These are phyloP conservation scores for Drosophila atripex DNA, from an alignment of 2,888 invertebrate species.

Conservation along the genomic window DNA sequence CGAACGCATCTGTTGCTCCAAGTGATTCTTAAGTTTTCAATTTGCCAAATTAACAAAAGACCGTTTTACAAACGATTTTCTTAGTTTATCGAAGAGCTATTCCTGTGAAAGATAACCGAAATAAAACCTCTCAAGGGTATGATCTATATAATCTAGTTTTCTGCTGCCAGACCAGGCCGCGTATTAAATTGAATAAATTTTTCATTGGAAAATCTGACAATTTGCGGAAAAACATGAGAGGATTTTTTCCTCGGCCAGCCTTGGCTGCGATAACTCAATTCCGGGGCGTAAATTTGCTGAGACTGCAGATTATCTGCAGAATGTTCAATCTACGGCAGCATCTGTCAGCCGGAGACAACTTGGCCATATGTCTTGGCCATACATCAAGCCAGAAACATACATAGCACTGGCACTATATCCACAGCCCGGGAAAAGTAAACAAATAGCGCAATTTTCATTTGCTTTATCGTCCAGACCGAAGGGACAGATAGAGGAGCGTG, in stretches of 20 bases:
- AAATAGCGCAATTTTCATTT: slow-evolving; percentile 62
- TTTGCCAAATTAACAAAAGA: slow-evolving; percentile 23
- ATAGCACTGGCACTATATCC: slow-evolving; percentile 4
- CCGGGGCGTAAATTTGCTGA: slow-evolving; percentile 33
- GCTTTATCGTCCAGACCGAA: slow-evolving; percentile 34
- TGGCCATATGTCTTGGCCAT: slow-evolving; percentile 57
- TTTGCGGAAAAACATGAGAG: slow-evolving; percentile 9
- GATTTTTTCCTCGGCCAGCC: slow-evolving; percentile 3
- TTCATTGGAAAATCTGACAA: not conserved
- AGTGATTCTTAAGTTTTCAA: slow-evolving; percentile 32
- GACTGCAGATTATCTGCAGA: slow-evolving; percentile 58
- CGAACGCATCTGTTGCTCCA: slow-evolving; percentile 39
- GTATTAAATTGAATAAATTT: not conserved
- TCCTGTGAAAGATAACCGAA: too few species aligned
- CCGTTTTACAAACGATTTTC: not conserved
- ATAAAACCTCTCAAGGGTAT: too few species aligned
- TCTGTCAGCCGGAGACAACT: slow-evolving; percentile 55
- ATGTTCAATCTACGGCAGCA: slow-evolving; percentile 44
- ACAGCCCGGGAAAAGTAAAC: slow-evolving; percentile 46
- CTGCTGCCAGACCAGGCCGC: not conserved
- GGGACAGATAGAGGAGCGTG: not conserved
- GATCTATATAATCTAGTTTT: too few species aligned
- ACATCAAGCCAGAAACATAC: slow-evolving; percentile 39
- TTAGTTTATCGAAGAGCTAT: too few species aligned
- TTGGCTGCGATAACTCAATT: slow-evolving; percentile 36